These are phyloP conservation scores for Tarsius wallacei DNA, from an alignment of 2,797 vertebrate species.

Conservation along the genomic window DNA sequence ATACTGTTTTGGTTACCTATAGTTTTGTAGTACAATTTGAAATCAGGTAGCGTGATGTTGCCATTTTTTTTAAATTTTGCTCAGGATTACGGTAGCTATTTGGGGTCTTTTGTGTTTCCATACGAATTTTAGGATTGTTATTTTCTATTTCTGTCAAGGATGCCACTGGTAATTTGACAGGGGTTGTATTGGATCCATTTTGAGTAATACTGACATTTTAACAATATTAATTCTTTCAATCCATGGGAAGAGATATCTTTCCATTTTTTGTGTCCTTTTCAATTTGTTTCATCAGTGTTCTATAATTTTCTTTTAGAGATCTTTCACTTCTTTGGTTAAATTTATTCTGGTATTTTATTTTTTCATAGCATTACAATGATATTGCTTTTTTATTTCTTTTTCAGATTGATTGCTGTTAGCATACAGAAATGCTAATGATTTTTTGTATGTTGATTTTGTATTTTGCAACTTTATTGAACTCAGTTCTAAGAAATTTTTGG, in stretches of 20 bases:
- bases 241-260: not conserved
- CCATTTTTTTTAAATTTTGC: not conserved
- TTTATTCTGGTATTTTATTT: not conserved
- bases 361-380: not conserved
- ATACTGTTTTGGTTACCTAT: not conserved
- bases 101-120: not conserved
- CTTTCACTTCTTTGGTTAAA: not conserved
- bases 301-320: not conserved
- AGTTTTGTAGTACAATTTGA: not conserved
- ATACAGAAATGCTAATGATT: not conserved
- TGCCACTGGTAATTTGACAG: not conserved
- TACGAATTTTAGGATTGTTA: not conserved
- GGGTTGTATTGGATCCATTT: not conserved
- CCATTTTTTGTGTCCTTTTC: not conserved
- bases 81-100: not conserved
- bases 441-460: not conserved
- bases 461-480: not conserved
- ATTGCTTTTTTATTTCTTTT: not conserved
- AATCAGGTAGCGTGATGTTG: not conserved
- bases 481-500: not conserved
- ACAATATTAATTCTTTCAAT: not conserved
- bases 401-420: not conserved
- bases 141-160: not conserved
- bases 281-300: not conserved
- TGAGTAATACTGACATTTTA: not conserved